Evolutionary conservation across 2,113 vertebrate species (phyloP).

Genomic region (Ciconia stormi): DNA sequence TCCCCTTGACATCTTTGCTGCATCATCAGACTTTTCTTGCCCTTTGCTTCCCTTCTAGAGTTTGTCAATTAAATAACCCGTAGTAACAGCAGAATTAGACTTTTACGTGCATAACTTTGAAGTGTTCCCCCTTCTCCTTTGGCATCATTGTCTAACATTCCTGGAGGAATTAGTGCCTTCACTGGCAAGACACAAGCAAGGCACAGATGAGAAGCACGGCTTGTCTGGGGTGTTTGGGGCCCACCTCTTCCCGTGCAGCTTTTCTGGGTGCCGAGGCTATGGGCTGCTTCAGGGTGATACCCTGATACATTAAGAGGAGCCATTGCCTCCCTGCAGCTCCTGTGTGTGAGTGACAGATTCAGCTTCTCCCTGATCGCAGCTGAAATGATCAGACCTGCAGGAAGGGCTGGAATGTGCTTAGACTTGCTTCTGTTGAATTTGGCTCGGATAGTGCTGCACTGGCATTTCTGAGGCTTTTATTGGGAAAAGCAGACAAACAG

Average conservation of each 20-base stretch:
- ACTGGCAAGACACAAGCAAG: background rate
- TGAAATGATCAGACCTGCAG: background rate
- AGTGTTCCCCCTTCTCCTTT: background rate
- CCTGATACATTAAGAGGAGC: background rate
- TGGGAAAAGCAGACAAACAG: background rate
- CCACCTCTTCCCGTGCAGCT: background rate
- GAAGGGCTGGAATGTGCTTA: background rate
- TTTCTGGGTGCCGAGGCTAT: background rate
- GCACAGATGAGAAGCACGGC: background rate
- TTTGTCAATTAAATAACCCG: background rate
- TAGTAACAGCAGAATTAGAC: background rate
- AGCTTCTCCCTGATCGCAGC: background rate
- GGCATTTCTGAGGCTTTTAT: background rate
- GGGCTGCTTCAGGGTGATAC: background rate
- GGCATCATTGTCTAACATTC: background rate
- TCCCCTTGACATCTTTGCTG: background rate
- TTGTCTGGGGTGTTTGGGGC: background rate
- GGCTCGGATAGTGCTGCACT: background rate
- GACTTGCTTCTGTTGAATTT: slow-evolving; percentile 16
- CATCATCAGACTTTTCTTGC: background rate
- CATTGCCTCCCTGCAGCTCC: background rate
- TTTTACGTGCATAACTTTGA: background rate
- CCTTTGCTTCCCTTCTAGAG: background rate
- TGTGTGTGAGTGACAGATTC: background rate
- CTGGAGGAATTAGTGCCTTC: background rate